Conservation (phyloP, 2,888 invertebrate genomes). For the Agrotis segetum region DNA sequence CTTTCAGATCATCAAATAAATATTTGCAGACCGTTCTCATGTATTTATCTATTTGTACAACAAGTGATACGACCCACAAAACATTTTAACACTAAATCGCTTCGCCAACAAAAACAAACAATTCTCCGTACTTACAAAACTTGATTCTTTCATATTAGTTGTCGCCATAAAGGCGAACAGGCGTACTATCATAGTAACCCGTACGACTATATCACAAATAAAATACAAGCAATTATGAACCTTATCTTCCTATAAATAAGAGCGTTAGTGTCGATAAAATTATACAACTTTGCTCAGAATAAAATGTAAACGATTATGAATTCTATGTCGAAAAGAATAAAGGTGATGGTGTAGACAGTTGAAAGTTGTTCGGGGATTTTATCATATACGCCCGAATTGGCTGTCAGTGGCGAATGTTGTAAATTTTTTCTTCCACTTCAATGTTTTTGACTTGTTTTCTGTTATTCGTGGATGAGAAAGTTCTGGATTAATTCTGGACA, state of each 20-base stretch:
- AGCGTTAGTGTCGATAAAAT: conserved; percentile 44
- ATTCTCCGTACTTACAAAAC: conserved; percentile 70
- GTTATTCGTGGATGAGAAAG: conserved; percentile 58
- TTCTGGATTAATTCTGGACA: conserved; percentile 42
- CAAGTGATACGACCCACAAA: conserved; percentile 49
- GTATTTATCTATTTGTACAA: conserved; percentile 41
- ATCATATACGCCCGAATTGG: conserved; percentile 76
- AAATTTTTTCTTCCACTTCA: conserved; percentile 76
- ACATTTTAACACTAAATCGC: conserved; percentile 70
- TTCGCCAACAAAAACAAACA: conserved; percentile 73
- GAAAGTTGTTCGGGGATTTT: conserved; percentile 70
- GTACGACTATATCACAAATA: conserved; percentile 51
- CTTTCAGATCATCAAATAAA: conserved; percentile 35
- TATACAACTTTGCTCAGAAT: conserved; percentile 25
- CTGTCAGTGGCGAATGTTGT: conserved; percentile 77
- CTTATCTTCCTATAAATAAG: conserved; percentile 55
- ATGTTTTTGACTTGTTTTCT: conserved; percentile 70
- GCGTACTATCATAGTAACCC: conserved; percentile 67
- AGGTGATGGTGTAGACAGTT: conserved; percentile 48
- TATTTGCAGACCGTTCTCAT: conserved; percentile 23
- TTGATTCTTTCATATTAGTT: conserved; percentile 81
- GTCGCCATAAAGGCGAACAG: conserved; percentile 77
- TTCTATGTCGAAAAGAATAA: conserved; percentile 63
- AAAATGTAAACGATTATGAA: conserved; percentile 63
- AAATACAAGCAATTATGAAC: conserved; percentile 56